Base-by-base conservation (phyloP, 2,113 vertebrate genomes). In the Strigops habroptila region DNA sequence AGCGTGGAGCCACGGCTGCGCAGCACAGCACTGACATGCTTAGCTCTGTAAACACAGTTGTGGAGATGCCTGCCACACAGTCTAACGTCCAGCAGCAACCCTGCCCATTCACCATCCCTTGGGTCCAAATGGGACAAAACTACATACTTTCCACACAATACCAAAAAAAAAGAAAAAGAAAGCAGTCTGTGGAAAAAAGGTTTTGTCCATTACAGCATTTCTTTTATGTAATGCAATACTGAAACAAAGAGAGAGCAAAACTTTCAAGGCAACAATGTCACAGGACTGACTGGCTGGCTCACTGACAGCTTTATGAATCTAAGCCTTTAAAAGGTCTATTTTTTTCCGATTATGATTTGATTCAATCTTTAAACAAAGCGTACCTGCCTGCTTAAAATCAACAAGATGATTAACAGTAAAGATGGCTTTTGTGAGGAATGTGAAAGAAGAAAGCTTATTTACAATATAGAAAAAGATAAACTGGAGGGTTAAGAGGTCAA, bases 21-120 rank as follows among this genome's bases (percentile, higher is more conserved):
- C 15, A 14, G 6, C 3, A 10, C 0, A 10, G 23, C 6, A 3
- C 23, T 17, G 28, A 12, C 22, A 39, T 10, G 2, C 16, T 23
- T 5, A 0, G 17, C 46, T 37, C 28, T 52, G 12, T 1, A 1
- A 5, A 17, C 0, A 1, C 0, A 0, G 19, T 10, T 24, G 1
- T 4, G 0, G 23, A 53, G 27, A 17, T 59, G 31, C 46, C 67
- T 0, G 0, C 31, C 62, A 33, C 39, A 6, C 6, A 14, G 18
- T 4, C 2, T 11, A 2, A 2, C 2, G 12, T 5, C 55, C 1
- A 3, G 46, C 23, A 75, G n/a, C 31, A 62, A 6, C 76, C 63
- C 57, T 6, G 1, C 6, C n/a, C 7, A 0, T 6, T 71, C 37
- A 71, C 18, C 10, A 51, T n/a, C 25, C 15, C 25, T 28, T 0